A percentile compares a stretch with the other conserved stretches of the same genome.
Evolutionary conservation across 1,140 invertebrate genomes (phyloP).

Genomic region (Eurosta solidaginis): DNA sequence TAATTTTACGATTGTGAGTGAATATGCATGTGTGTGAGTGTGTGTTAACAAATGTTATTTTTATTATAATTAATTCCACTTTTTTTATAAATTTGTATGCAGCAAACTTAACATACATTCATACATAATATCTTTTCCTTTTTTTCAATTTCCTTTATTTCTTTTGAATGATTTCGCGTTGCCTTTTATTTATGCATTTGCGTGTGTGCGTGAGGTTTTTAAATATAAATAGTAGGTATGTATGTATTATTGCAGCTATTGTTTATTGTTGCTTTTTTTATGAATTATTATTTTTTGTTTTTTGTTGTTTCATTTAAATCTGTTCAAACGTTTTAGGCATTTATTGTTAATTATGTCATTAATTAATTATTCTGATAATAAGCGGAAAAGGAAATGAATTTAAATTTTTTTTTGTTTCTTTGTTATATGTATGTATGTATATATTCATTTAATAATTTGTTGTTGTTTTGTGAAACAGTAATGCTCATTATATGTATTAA

Average conservation of each 20-base stretch:
- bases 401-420: no score
- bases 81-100: no score
- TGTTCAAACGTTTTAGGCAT: neutral
- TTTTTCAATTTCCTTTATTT: no score
- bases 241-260: neutral
- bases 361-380: neutral
- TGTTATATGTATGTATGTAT: neutral
- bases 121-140: no score
- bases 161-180: no score
- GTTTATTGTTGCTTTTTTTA: neutral
- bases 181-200: no score
- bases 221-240: no score
- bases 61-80: neutral
- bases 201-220: no score
- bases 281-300: neutral
- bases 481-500: neutral
- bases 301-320: neutral
- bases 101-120: no score
- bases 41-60: neutral
- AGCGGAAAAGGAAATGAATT: conserved; percentile 21
- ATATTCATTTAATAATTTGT: neutral
- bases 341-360: neutral
- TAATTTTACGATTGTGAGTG: neutral
- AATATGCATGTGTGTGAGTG: neutral
- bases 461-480: neutral